These are phyloP conservation scores for Erynnis tages DNA, from an alignment of 2,888 invertebrate species.

Conservation along the genomic window DNA sequence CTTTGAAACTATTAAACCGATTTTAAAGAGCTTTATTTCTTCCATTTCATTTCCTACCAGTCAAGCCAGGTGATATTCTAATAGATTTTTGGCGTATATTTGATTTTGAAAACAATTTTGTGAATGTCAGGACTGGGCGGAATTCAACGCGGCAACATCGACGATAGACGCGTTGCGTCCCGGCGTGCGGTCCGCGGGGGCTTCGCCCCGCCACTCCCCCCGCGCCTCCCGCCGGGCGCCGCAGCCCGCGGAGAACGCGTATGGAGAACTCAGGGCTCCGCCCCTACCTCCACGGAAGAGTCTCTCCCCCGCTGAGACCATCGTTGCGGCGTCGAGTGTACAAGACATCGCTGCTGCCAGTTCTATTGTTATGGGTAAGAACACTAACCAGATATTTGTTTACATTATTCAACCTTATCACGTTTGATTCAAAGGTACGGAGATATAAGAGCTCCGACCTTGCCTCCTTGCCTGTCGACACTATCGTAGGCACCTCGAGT, in stretches of 20 bases:
- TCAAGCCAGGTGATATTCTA: too few relatives aligned
- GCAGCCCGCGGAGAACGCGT: conserved; percentile 61
- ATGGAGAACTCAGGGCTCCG: conserved; percentile 67
- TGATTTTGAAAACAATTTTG: too few relatives aligned
- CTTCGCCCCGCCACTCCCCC: conserved; percentile 79
- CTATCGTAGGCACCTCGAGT: too few relatives aligned
- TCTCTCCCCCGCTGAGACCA: conserved; percentile 67
- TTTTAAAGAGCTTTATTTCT: too few relatives aligned
- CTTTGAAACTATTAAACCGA: too few relatives aligned
- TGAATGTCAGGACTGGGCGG: conserved; percentile 83
- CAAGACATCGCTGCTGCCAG: conserved; percentile 66
- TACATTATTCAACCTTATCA: not conserved
- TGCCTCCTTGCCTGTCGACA: too few relatives aligned
- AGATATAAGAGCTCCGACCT: too few relatives aligned
- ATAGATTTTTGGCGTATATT: too few relatives aligned
- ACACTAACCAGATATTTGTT: too few relatives aligned
- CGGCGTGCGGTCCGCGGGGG: conserved; percentile 76
- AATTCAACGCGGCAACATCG: conserved; percentile 84
- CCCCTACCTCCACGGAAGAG: conserved; percentile 83
- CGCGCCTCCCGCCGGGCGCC: conserved; percentile 53
- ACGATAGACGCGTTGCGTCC: conserved; percentile 80
- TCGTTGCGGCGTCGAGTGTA: conserved; percentile 64
- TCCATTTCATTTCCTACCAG: too few relatives aligned
- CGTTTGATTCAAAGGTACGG: too few relatives aligned
- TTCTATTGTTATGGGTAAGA: conserved; percentile 43